phyloP scores from a whole-genome alignment of 2,113 vertebrate species.

The Thymallus thymallus region DNA sequence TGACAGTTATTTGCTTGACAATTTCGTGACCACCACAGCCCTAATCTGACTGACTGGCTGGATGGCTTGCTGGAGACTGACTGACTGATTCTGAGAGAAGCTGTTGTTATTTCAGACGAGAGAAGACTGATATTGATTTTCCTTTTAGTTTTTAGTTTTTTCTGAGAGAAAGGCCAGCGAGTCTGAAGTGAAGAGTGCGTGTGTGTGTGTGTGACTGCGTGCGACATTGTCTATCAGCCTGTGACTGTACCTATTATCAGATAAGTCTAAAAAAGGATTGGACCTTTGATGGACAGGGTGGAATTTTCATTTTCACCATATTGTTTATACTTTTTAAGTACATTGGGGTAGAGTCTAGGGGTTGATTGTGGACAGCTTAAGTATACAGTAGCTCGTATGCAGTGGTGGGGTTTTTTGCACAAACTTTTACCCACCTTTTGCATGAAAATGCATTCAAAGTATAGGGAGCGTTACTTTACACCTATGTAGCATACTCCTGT shows the following conservation, averaged over 20 bases:
- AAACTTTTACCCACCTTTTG: too few relatives aligned
- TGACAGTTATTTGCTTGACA: too few relatives aligned
- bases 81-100: slow-evolving; percentile 21
- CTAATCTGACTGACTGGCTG: not conserved
- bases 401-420: too few relatives aligned
- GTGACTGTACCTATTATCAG: slow-evolving; percentile 28
- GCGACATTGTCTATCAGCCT: slow-evolving; percentile 40
- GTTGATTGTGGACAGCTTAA: too few relatives aligned
- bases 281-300: slow-evolving; percentile 7
- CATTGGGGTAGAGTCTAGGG: too few relatives aligned
- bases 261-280: slow-evolving; percentile 54
- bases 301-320: too few relatives aligned
- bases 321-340: too few relatives aligned
- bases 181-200: slow-evolving; percentile 23
- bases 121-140: slow-evolving; percentile 67
- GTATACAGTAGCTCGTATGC: too few relatives aligned
- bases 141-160: slow-evolving; percentile 71
- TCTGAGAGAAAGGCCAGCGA: slow-evolving; percentile 44
- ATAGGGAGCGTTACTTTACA: too few relatives aligned
- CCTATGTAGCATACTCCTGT: too few relatives aligned
- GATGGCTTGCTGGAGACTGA: not conserved
- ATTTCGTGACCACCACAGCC: too few relatives aligned
- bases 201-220: slow-evolving; percentile 10
- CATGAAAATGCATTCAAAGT: too few relatives aligned
- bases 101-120: slow-evolving; percentile 58